Conservation (phyloP, 1,140 invertebrate genomes). For the Euwallacea fornicatus region DNA sequence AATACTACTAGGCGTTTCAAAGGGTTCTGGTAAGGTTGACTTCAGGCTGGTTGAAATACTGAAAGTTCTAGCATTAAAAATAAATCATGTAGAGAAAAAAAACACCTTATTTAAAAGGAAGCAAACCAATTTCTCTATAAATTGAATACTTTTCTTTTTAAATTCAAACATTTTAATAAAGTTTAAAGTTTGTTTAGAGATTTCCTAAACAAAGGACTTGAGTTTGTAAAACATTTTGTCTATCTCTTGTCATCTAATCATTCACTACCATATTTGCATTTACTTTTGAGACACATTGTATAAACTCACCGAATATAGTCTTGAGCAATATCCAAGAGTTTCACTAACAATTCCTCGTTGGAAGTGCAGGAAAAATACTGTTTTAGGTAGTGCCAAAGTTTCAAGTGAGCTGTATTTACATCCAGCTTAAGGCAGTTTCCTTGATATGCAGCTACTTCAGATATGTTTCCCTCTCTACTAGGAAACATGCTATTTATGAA, state of each 20-base stretch:
- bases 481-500: background rate
- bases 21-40: no score
- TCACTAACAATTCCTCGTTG: conserved; percentile 56
- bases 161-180: no score
- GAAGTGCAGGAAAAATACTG: conserved; percentile 17
- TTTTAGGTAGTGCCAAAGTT: conserved; percentile 4
- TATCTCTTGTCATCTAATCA: background rate
- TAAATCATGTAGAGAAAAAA: no score
- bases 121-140: no score
- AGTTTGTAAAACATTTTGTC: background rate
- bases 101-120: no score
- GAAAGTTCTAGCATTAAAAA: no score
- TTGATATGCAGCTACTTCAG: background rate
- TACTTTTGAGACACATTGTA: background rate
- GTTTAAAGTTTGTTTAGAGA: background rate
- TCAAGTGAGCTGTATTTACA: background rate
- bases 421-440: background rate
- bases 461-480: background rate
- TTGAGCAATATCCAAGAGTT: conserved; percentile 55
- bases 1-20: no score
- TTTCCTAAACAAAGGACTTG: background rate
- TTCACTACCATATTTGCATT: background rate
- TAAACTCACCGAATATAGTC: conserved; percentile 44
- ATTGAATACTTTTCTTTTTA: no score
- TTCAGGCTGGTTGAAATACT: no score